Conservation (phyloP, 2,888 invertebrate species). For the Drosophila trichaetosa region DNA sequence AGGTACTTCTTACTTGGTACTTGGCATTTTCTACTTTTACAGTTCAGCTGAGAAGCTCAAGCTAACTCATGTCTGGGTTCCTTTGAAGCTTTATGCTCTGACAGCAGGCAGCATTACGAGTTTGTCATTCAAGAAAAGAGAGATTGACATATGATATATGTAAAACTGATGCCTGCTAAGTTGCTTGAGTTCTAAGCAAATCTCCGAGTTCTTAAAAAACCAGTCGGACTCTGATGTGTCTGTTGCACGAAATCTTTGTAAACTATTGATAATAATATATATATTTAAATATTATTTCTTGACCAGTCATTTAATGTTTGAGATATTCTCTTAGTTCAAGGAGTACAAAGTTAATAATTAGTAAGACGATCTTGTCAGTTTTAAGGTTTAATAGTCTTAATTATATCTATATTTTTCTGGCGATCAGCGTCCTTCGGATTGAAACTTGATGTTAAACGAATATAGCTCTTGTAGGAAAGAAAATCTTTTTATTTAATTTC, state of each 20-base stretch:
- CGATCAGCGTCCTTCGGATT: neutral
- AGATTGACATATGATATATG: neutral
- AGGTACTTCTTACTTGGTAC: neutral
- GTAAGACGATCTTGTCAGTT: neutral
- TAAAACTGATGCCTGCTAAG: neutral
- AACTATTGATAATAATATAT: neutral
- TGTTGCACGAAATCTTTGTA: neutral
- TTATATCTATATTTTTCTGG: neutral
- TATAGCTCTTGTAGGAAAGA: neutral
- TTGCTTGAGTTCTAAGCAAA: neutral
- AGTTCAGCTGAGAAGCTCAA: neutral
- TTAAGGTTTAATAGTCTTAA: neutral
- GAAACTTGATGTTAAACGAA: neutral
- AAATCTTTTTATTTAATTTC: neutral
- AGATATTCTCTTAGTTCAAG: neutral
- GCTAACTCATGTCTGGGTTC: slow-evolving; percentile 20
- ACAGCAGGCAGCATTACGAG: neutral
- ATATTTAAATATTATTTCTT: neutral
- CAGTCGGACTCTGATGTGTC: neutral
- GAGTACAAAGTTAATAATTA: neutral
- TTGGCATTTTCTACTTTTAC: neutral
- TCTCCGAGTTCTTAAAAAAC: neutral
- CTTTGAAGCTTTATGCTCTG: neutral
- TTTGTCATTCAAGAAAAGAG: neutral
- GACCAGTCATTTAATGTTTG: neutral